These are phyloP conservation scores for Oreortyx pictus DNA, from an alignment of 2,797 vertebrate species.

Conservation along the genomic window DNA sequence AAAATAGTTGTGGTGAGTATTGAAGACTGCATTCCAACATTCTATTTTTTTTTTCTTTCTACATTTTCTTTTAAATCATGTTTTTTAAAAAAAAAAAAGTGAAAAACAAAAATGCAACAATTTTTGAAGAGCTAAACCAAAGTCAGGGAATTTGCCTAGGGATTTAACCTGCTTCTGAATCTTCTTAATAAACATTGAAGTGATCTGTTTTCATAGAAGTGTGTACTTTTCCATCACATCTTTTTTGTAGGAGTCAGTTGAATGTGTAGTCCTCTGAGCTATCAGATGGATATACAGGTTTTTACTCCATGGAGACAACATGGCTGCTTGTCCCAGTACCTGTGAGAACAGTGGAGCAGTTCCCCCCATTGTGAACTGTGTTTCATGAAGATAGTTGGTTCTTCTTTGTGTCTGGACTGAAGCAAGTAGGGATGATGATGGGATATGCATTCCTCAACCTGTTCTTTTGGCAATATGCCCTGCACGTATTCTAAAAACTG, in stretches of 20 bases:
- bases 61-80: not conserved
- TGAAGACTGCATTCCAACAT: not conserved
- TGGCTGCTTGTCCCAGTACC: accelerated
- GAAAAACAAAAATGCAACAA: not conserved
- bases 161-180: not conserved
- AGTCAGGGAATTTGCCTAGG: not conserved
- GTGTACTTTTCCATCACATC: not conserved
- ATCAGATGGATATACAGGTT: not conserved
- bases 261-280: not conserved
- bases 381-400: not conserved
- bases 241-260: not conserved
- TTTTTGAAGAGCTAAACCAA: not conserved
- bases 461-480: not conserved
- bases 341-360: not conserved
- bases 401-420: not conserved
- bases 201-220: not conserved
- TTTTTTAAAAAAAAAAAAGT: not conserved
- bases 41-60: not conserved
- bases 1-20: not conserved
- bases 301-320: not conserved
- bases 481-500: not conserved
- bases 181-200: not conserved
- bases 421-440: not conserved
- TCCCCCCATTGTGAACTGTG: not conserved
- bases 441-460: not conserved